Conservation (phyloP, 2,888 invertebrate species). For the Oxystoma pomonae region DNA sequence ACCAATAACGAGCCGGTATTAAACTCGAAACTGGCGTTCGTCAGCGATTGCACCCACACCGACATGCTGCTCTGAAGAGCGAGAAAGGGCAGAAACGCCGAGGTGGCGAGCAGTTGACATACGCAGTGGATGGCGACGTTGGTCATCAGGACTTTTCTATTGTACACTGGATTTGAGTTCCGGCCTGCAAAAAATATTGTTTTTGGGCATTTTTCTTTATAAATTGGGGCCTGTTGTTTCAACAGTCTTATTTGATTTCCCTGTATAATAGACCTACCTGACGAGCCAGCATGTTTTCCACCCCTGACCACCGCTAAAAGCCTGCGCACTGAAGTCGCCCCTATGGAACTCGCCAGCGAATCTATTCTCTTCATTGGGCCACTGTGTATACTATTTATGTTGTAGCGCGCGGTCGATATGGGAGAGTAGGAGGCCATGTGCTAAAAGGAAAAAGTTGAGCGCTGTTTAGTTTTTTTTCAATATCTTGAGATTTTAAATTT, state of each 20-base stretch:
- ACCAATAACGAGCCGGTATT: slow-evolving; percentile 58
- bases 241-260: too few relatives aligned
- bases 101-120: slow-evolving; percentile 60
- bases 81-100: slow-evolving; percentile 60
- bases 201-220: too few relatives aligned
- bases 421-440: slow-evolving; percentile 56
- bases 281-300: slow-evolving; percentile 27
- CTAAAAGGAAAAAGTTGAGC: too few relatives aligned
- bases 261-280: too few relatives aligned
- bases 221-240: too few relatives aligned
- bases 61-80: slow-evolving; percentile 54
- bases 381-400: slow-evolving; percentile 46
- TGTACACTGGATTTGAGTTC: slow-evolving; percentile 48
- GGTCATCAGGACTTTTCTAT: slow-evolving; percentile 48
- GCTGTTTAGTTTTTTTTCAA: too few relatives aligned
- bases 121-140: slow-evolving; percentile 55
- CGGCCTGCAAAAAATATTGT: slow-evolving; percentile 29
- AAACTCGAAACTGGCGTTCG: slow-evolving; percentile 25
- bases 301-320: slow-evolving; percentile 59
- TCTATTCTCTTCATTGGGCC: slow-evolving; percentile 64
- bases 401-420: slow-evolving; percentile 53
- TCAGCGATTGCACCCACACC: slow-evolving; percentile 46
- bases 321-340: slow-evolving; percentile 72
- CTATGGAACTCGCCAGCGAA: slow-evolving; percentile 68
- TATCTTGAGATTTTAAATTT: too few relatives aligned